phyloP scores from a whole-genome alignment of 2,888 invertebrate species.

The Synanthedon vespiformis region DNA sequence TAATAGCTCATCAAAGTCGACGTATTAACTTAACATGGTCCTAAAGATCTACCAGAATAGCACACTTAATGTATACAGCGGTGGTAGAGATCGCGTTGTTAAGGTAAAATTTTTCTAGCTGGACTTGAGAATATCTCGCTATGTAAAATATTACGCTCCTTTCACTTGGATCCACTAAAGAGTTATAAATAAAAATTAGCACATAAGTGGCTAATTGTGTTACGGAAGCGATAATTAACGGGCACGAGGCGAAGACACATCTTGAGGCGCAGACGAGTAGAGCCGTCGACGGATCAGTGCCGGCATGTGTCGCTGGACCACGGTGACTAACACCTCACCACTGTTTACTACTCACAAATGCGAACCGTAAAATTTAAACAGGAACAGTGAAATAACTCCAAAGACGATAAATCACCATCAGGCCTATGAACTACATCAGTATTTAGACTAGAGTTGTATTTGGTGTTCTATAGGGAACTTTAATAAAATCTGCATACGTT shows the following conservation, averaged over 20 bases:
- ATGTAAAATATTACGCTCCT: neutral
- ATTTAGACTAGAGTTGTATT: neutral
- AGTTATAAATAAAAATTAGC: constrained; percentile 13
- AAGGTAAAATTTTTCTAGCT: neutral
- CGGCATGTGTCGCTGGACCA: constrained; percentile 13
- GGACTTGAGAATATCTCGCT: neutral
- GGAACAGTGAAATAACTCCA: constrained; percentile 20
- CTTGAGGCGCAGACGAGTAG: constrained; percentile 17
- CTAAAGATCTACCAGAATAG: constrained; percentile 34
- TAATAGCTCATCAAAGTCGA: constrained; percentile 43
- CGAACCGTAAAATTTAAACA: constrained; percentile 40
- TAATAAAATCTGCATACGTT: no score
- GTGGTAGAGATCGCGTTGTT: constrained; percentile 28
- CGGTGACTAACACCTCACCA: constrained; percentile 33
- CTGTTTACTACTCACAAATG: constrained; percentile 35
- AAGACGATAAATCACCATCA: neutral
- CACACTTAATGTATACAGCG: constrained; percentile 25
- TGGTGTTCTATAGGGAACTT: neutral
- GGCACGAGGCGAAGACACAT: constrained; percentile 38
- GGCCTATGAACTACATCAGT: neutral
- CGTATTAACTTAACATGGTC: constrained; percentile 32
- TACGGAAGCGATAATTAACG: constrained; percentile 49
- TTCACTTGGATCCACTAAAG: neutral
- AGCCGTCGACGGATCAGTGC: constrained; percentile 40
- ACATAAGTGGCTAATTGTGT: constrained; percentile 14